Evolutionary conservation across 2,113 vertebrate genomes (phyloP), one percentile per base, ranked within the genome.

Genomic region (Osmerus mordax): DNA sequence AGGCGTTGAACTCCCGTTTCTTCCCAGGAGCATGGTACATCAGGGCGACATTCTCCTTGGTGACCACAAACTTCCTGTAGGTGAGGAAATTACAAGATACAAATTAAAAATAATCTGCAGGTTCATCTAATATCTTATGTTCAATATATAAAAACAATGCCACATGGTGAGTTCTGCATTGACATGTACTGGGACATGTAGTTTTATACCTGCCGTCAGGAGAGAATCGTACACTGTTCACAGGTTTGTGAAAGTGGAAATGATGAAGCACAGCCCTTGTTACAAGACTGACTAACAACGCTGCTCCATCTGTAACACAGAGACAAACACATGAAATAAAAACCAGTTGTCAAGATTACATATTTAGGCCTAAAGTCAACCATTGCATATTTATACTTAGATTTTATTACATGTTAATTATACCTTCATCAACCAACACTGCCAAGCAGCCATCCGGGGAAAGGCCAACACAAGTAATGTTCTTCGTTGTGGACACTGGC

Each of bases 21-120:
- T 81, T 97, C 51, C 97, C 96, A 0, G 97, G 97, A 6, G 97
- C 96, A 0, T 97, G 94, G 82, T 99, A 99, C 93, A 99, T 90
- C 78, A 97, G 84, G 1, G 94, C 96, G 0, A 98, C 81, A 0
- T 95, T 97, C 61, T 95, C 96, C 83, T 97, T 99, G 0, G 96
- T 97, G 9, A 97, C 83, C 0, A 98, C 93, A 75, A 99, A 99
- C 72, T 92, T 96, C 89, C 97, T 99, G 79, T 6, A 16, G 0
- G 21, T 53, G 18, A 0, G 8, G 36, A 18, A 18, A 71, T 0
- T 1, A 61, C 9, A 23, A 19, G 13, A 36, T 28, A 28, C 25
- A 28, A 28, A 28, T 28, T 1, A 28, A 28, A 28, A 28, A 28
- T 0, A 28, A 28, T 28, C 25, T 28, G 25, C 25, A 28, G 25